Evolutionary conservation across 2,113 vertebrate genomes (phyloP).

Genomic region (Alces alces): DNA sequence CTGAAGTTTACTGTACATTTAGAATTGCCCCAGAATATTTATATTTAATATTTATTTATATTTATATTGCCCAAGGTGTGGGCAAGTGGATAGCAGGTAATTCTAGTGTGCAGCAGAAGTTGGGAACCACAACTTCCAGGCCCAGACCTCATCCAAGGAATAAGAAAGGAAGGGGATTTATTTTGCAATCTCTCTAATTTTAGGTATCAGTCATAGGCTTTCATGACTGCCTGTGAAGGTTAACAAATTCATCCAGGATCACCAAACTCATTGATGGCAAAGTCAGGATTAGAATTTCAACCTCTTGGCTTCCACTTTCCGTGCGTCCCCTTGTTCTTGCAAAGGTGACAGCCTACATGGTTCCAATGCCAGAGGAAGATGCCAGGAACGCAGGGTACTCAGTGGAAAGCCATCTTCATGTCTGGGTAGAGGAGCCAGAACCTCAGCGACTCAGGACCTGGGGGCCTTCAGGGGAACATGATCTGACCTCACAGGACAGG

Average conservation of each 20-base stretch:
- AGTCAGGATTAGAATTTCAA: background rate
- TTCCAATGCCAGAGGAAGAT: background rate
- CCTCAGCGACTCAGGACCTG: background rate
- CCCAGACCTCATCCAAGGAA: background rate
- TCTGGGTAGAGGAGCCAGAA: background rate
- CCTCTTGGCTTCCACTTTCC: background rate
- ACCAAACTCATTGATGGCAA: background rate
- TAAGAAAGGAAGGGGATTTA: background rate
- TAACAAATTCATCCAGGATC: background rate
- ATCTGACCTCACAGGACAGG: background rate
- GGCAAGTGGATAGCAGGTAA: background rate
- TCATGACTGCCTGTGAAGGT: background rate
- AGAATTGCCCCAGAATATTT: background rate
- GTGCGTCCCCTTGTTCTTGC: background rate
- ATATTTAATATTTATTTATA: background rate
- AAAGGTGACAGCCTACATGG: background rate
- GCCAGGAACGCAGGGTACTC: background rate
- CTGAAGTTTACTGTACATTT: background rate
- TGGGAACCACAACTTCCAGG: background rate
- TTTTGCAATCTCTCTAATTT: background rate
- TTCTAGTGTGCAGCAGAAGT: background rate
- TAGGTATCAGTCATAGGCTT: background rate
- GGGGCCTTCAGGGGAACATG: too few species aligned
- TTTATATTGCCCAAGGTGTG: background rate
- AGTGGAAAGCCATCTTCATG: background rate